A percentile compares a stretch with the other conserved stretches of the same genome.
Evolutionary conservation across 2,888 invertebrate genomes (phyloP).

Genomic region (Lycocerus yunnanus): DNA sequence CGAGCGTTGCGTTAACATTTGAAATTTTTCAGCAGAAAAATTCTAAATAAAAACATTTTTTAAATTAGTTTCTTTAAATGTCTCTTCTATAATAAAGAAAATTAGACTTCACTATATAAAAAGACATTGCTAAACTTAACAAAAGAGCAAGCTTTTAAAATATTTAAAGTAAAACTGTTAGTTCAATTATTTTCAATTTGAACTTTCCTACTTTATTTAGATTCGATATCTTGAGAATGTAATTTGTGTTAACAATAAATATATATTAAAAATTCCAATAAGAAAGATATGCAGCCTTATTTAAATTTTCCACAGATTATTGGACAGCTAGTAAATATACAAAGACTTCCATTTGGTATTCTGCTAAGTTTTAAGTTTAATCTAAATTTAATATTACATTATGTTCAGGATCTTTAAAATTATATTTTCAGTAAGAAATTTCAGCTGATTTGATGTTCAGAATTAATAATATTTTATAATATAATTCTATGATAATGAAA

Average conservation of each 20-base stretch:
- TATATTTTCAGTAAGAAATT: neutral
- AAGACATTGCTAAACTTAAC: neutral
- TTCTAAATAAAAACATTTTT: neutral
- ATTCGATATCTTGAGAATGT: constrained; percentile 33
- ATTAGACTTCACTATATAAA: neutral
- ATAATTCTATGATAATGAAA: too few relatives aligned
- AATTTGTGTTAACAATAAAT: constrained; percentile 33
- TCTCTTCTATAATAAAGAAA: neutral
- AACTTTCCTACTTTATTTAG: neutral
- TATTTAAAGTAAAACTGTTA: neutral
- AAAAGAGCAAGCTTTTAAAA: neutral
- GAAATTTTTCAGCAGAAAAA: neutral
- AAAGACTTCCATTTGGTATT: neutral
- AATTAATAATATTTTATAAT: neutral
- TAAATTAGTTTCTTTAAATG: neutral
- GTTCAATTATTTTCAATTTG: neutral
- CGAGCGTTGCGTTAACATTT: neutral
- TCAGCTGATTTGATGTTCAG: too few relatives aligned
- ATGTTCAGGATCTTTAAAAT: neutral
- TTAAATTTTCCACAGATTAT: constrained; percentile 33
- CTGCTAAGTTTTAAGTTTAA: neutral
- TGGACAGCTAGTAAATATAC: constrained; percentile 19
- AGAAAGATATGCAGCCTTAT: constrained; percentile 33
- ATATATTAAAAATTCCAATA: constrained; percentile 37
- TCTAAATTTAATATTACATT: neutral